phyloP scores from a whole-genome alignment of 2,888 invertebrate genomes.

The Dryomyza anilis region DNA sequence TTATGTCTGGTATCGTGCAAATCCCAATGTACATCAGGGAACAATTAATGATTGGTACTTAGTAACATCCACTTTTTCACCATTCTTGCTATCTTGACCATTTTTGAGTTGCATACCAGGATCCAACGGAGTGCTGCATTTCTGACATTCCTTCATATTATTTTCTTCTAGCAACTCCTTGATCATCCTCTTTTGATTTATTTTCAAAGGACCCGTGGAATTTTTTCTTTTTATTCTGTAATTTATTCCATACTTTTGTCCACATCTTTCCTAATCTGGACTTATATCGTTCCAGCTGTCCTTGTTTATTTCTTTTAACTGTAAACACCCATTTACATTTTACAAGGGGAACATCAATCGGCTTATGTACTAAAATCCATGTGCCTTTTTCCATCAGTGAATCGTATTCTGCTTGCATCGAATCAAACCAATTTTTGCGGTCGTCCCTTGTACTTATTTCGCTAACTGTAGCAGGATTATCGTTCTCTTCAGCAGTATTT shows the following conservation, averaged over 20 bases:
- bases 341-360: conserved; percentile 12
- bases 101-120: neutral
- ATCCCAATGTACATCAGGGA: conserved; percentile 31
- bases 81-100: neutral
- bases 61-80: neutral
- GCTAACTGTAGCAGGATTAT: neutral
- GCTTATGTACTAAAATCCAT: conserved; percentile 27
- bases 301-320: conserved; percentile 26
- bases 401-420: conserved; percentile 16
- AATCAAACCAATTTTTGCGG: neutral
- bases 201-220: conserved; percentile 11
- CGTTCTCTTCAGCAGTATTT: neutral
- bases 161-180: neutral
- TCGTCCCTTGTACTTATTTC: neutral
- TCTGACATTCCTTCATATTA: neutral
- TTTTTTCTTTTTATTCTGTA: conserved; percentile 8
- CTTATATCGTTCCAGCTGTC: conserved; percentile 19
- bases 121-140: neutral
- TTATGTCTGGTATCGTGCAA: conserved; percentile 31
- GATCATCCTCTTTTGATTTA: conserved; percentile 27
- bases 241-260: conserved; percentile 10
- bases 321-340: conserved; percentile 27
- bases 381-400: conserved; percentile 24
- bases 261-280: neutral
- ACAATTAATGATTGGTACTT: conserved; percentile 28